Evolutionary conservation across 2,113 vertebrate genomes (phyloP), one percentile per base, ranked within the genome.

Genomic region (Muntiacus muntjak): DNA sequence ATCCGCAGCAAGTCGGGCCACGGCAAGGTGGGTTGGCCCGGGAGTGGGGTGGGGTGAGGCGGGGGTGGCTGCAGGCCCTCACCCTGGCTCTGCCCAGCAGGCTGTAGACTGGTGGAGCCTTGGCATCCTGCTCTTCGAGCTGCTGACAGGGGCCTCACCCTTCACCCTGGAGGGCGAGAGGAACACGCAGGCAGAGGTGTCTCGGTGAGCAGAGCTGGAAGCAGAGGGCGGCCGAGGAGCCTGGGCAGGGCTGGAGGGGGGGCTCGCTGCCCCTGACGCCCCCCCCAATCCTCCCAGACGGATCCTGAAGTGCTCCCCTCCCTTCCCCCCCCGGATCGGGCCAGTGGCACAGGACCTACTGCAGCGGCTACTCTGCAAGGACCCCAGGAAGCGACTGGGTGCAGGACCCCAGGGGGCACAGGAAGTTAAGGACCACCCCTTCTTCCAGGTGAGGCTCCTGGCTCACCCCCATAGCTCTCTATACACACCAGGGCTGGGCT

Each of bases 101-200:
- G 99, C 99, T 0, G 99, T 99, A 92, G 99, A 99, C 98, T 99
- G 99, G 99, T 99, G 99, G 99, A 99, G 99, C 94, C 98, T 99
- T 64, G 99, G 99, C 7, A 99, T 99, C 98, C 98, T 99, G 95
- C 99, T 99, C 98, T 99, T 99, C 47, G 99, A 99, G 98, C 98
- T 99, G 87, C 98, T 99, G 97, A 99, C 99, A 0, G 99, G 99
- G 52, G 99, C 99, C 0, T 99, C 99, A 36, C 99, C 99, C 19
- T 99, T 99, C 97, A 99, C 99, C 6, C 95, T 99, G 98, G 99
- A 99, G 98, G 99, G 99, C 7, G 99, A 99, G 98, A 99, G 99
- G 97, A 99, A 99, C 98, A 99, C 99, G 0, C 99, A 99, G 98
- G 99, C 99, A 0, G 99, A 99, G 85, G 99, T 99, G 97, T 99